A percentile compares a stretch with the other conserved stretches of the same genome.
phyloP scores from a whole-genome alignment of 2,113 vertebrate genomes.

The Sturnus vulgaris region DNA sequence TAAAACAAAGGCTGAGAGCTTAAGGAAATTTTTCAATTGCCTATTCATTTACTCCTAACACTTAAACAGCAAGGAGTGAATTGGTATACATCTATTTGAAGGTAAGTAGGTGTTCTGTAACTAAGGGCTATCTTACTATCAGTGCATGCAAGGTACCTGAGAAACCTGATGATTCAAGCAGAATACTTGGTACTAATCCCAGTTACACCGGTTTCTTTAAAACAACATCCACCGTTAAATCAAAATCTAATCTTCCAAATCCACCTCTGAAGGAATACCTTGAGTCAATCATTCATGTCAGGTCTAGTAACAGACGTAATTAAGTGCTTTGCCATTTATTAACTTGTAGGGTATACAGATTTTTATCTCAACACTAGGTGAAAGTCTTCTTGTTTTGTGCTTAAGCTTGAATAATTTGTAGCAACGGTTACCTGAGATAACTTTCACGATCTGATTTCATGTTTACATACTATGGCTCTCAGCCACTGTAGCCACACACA shows the following conservation, averaged over 20 bases:
- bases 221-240: neutral
- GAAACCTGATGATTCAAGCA: neutral
- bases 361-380: neutral
- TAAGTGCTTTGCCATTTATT: neutral
- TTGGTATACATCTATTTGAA: neutral
- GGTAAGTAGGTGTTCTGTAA: neutral
- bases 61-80: neutral
- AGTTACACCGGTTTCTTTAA: neutral
- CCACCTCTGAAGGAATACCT: neutral
- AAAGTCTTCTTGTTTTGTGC: slow-evolving; percentile 3
- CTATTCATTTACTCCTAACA: neutral
- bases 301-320: neutral
- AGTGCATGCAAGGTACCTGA: neutral
- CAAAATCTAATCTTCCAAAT: neutral
- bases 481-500: neutral
- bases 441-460: neutral
- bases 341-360: neutral
- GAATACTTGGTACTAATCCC: neutral
- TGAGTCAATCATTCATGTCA: neutral
- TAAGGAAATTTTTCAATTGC: neutral
- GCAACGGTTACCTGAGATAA: neutral
- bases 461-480: rapidly evolving
- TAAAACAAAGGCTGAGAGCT: neutral
- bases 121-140: neutral
- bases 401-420: neutral